These are phyloP conservation scores for Sisor rabdophorus DNA, from an alignment of 2,113 vertebrate species.

Conservation along the genomic window DNA sequence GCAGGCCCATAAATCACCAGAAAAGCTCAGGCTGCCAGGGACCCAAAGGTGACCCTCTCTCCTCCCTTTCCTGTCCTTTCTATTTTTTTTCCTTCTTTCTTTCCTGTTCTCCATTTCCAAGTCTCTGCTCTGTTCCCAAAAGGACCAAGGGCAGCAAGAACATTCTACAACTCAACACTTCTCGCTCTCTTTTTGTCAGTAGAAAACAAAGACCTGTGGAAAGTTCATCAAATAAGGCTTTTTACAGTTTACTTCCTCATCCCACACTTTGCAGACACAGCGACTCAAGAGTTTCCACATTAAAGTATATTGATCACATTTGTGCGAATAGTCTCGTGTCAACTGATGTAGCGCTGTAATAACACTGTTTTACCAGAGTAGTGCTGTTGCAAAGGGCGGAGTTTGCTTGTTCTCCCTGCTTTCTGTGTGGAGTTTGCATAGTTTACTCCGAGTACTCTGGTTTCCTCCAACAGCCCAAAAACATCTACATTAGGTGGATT, in stretches of 20 bases:
- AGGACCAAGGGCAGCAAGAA: constrained; percentile 9
- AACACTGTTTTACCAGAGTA: too few relatives aligned
- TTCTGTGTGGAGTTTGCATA: too few relatives aligned
- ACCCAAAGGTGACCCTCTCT: constrained; percentile 55
- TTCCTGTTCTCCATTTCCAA: constrained; percentile 1
- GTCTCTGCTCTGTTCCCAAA: constrained; percentile 7
- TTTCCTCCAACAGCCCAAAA: too few relatives aligned
- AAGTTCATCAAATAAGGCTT: constrained; percentile 7
- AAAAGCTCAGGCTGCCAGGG: constrained; percentile 50
- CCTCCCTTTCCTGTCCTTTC: neutral
- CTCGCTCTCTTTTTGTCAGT: neutral
- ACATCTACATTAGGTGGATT: too few relatives aligned
- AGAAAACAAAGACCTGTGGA: constrained; percentile 2
- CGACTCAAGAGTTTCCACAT: neutral
- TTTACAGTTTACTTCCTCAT: neutral
- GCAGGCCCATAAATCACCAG: constrained; percentile 64
- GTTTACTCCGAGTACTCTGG: too few relatives aligned
- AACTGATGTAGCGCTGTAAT: too few relatives aligned
- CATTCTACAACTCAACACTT: neutral
- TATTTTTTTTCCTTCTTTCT: neutral
- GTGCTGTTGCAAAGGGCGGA: too few relatives aligned
- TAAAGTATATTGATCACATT: neutral
- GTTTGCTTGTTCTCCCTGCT: too few relatives aligned
- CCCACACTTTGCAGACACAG: neutral
- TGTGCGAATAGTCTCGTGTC: too few relatives aligned